Conservation (phyloP, 2,113 vertebrate species). For the Phodopus roborovskii region DNA sequence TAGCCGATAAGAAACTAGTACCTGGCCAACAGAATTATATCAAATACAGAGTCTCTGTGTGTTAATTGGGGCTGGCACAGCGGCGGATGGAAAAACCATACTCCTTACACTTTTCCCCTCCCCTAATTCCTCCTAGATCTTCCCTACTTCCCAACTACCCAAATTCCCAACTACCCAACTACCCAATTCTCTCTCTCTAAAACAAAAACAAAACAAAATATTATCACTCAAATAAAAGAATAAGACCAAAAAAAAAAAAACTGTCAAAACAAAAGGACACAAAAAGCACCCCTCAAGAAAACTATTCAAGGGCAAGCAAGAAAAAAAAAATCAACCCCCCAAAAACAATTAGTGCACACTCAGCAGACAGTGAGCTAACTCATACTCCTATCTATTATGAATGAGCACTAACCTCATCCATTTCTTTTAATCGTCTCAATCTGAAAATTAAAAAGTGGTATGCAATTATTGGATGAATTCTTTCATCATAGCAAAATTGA, state of each 20-base stretch:
- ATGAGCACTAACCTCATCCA: background rate
- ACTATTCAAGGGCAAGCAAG: background rate
- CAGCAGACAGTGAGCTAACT: background rate
- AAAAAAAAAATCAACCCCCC: no score
- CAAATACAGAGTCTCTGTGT: no score
- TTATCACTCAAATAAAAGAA: background rate
- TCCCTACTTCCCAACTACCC: background rate
- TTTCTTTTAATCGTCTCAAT: background rate
- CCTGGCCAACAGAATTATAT: no score
- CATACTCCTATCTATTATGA: background rate
- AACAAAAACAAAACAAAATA: background rate
- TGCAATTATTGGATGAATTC: background rate
- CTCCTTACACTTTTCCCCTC: no score
- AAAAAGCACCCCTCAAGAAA: background rate
- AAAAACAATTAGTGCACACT: background rate
- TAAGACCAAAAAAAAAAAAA: background rate
- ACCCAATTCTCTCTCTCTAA: background rate
- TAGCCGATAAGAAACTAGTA: no score
- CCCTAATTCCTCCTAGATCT: background rate
- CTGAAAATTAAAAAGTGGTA: background rate
- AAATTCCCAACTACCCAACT: no score
- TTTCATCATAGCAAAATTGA: conserved; percentile 6
- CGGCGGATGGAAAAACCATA: no score
- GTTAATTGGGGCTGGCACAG: no score
- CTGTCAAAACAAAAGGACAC: background rate